These are phyloP conservation scores for Cataglyphis altisquamis DNA, from an alignment of 2,888 invertebrate genomes.

Conservation along the genomic window DNA sequence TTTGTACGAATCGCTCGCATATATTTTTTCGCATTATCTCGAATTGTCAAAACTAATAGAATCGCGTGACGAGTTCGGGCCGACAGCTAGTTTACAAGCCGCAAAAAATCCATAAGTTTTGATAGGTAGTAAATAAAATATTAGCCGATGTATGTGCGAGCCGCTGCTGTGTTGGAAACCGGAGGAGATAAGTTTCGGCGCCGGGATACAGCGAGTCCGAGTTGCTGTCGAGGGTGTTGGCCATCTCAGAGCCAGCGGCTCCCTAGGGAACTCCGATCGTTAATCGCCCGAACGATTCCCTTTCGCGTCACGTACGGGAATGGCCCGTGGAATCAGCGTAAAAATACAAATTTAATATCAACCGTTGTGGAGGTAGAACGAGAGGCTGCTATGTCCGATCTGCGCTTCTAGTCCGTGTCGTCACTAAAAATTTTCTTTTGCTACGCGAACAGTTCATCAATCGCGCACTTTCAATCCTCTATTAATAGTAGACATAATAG, in stretches of 20 bases:
- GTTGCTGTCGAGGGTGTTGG: constrained; percentile 63
- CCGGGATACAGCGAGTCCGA: constrained; percentile 59
- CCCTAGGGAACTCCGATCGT: constrained; percentile 86
- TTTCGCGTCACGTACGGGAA: constrained; percentile 87
- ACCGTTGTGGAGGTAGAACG: constrained; percentile 58
- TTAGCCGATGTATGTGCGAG: constrained; percentile 70
- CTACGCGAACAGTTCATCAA: constrained; percentile 27
- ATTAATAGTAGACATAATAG: neutral
- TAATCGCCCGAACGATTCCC: constrained; percentile 87
- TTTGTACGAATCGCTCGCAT: neutral
- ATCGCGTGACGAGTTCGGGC: constrained; percentile 20
- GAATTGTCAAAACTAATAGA: neutral
- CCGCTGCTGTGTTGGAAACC: constrained; percentile 44
- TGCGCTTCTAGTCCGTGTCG: constrained; percentile 18
- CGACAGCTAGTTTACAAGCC: constrained; percentile 39
- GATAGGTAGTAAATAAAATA: constrained; percentile 85
- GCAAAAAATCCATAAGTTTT: constrained; percentile 83
- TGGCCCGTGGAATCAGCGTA: constrained; percentile 88
- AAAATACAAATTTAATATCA: constrained; percentile 89
- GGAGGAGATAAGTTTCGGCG: constrained; percentile 66
- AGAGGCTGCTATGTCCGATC: constrained; percentile 51
- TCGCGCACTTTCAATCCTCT: neutral
- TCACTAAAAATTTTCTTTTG: constrained; percentile 37
- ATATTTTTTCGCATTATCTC: neutral
- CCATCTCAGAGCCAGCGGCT: constrained; percentile 70